Evolutionary conservation across 1,140 invertebrate species (phyloP), one percentile per base, ranked within the genome.

Genomic region (Aphidius ervi): DNA sequence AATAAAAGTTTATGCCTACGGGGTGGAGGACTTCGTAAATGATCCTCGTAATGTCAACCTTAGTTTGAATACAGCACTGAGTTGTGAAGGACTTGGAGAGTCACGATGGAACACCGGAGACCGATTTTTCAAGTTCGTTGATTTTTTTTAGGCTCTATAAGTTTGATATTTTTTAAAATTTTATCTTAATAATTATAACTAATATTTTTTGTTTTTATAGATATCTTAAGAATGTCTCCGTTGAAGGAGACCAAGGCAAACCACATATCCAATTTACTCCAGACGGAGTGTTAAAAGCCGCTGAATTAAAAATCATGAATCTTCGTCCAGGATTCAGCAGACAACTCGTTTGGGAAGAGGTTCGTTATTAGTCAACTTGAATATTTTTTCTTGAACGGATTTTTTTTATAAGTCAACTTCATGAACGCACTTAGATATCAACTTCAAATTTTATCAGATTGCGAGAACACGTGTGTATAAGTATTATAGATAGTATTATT

Each of bases 301-400:
- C 92, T 1, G 91, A 96, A 76, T 80, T 97, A 57, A 92, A 94
- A 78, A 94, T 97, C 62, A 91, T 96, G 89, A 97, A 97, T 77
- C 81, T 97, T 5, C 82, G 91, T 48, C 86, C 91, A 1, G 88
- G 89, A 10, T 83, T 88, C 9, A 89, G 88, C 65, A 84, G 85
- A 68, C 87, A 90, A 74, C 82, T 92, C 10, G 86, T 90, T 23
- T 97, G 94, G 94, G 93, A 95, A 73, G 90, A 94, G 85, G 92
- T 93, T 73, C 84, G 83, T n/a, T n/a, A n/a, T n/a, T n/a, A n/a
- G n/a, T n/a, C n/a, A n/a, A n/a, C n/a, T n/a, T n/a, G n/a, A n/a
- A n/a, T n/a, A n/a, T n/a, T n/a, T n/a, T n/a, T n/a, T n/a, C n/a
- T n/a, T n/a, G n/a, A n/a, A n/a, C n/a, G n/a, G n/a, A n/a, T n/a